These are phyloP conservation scores for Gila orcuttii DNA, from an alignment of 2,113 vertebrate genomes.

Conservation along the genomic window DNA sequence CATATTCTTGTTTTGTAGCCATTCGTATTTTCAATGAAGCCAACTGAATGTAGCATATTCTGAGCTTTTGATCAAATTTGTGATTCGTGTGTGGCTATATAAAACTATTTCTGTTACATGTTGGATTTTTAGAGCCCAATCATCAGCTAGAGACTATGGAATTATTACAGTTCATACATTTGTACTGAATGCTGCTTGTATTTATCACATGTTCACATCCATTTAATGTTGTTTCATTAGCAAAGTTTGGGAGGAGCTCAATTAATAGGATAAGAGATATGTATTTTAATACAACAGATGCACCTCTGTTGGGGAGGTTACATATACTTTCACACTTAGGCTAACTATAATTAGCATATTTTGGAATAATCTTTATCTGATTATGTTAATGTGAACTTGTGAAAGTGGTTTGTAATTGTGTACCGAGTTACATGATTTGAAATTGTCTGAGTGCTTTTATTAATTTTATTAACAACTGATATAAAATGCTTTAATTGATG, in stretches of 20 bases:
- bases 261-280: no score
- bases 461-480: neutral
- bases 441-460: neutral
- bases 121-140: neutral
- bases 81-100: neutral
- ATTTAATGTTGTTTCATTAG: neutral
- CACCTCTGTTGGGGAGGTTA: no score
- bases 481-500: neutral
- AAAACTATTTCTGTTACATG: neutral
- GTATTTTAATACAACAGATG: no score
- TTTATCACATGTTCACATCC: neutral
- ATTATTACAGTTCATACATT: neutral
- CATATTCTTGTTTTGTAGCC: neutral
- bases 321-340: no score
- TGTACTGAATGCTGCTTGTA: neutral
- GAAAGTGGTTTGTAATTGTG: neutral
- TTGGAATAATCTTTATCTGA: no score
- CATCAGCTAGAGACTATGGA: neutral
- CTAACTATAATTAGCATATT: no score
- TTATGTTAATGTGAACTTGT: no score
- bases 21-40: neutral
- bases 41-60: constrained; percentile 9
- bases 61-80: constrained; percentile 2
- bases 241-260: no score
- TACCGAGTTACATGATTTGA: neutral